These are phyloP conservation scores for Aramus guarauna DNA, from an alignment of 2,113 vertebrate genomes.

Conservation along the genomic window DNA sequence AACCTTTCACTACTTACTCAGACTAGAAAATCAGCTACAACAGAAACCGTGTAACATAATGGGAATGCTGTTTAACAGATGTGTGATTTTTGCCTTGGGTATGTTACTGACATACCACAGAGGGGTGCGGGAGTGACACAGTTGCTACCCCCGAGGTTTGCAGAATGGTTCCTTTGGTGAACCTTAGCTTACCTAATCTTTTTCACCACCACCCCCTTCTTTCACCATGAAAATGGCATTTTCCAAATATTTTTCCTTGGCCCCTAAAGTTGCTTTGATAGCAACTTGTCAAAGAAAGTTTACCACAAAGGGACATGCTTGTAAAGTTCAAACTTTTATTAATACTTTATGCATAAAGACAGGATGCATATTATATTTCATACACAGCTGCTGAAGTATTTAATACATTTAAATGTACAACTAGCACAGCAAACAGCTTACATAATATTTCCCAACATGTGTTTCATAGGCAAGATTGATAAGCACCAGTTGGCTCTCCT, in stretches of 20 bases:
- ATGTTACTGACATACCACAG: not conserved
- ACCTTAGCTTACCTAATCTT: not conserved
- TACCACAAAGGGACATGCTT: not conserved
- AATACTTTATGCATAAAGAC: not conserved
- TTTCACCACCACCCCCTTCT: not conserved
- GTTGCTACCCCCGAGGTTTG: not conserved
- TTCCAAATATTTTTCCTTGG: not conserved
- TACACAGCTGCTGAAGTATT: not conserved
- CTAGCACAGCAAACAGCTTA: not conserved
- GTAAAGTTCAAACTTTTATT: not conserved
- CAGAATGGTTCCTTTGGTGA: not conserved
- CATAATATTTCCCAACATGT: not conserved
- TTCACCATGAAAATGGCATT: not conserved
- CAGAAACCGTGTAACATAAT: not conserved
- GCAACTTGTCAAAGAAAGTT: not conserved
- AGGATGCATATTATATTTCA: not conserved
- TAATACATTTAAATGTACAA: not conserved
- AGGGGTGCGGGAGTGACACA: not conserved
- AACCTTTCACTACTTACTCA: not conserved
- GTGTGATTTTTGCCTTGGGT: fast-evolving
- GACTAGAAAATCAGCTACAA: not conserved
- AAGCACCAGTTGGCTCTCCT: not conserved
- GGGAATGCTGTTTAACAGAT: not conserved
- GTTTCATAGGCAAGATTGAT: not conserved
- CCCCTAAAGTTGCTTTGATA: not conserved